A percentile compares a stretch with the other conserved stretches of the same genome.
Conservation (phyloP, 2,797 vertebrate species). For the Apogon hyalosoma region DNA sequence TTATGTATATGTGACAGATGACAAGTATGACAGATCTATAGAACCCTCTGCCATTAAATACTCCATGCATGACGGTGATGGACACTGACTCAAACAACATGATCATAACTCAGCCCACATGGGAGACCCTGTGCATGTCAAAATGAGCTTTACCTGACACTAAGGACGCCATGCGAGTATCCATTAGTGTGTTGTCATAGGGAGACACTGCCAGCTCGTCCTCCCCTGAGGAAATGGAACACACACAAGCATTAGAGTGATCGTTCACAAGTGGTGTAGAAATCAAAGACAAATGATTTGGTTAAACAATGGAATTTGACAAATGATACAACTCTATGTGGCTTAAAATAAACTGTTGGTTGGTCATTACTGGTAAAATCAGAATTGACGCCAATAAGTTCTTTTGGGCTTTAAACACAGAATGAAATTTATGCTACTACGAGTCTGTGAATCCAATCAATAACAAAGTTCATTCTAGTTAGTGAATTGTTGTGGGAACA, state of each 20-base stretch:
- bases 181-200: slow-evolving; percentile 88
- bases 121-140: neutral
- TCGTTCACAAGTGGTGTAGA: neutral
- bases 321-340: neutral
- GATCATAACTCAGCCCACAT: slow-evolving; percentile 3
- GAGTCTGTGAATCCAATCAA: too few species aligned
- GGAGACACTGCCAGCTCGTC: slow-evolving; percentile 90
- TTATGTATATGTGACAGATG: slow-evolving; percentile 13
- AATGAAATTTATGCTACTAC: too few species aligned
- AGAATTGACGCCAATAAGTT: too few species aligned
- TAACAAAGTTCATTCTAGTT: too few species aligned
- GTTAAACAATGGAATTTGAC: neutral
- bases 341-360: neutral
- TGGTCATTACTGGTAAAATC: too few species aligned
- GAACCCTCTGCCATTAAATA: slow-evolving; percentile 28
- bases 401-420: too few species aligned
- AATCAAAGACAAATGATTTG: neutral
- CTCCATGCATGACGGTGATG: slow-evolving; percentile 16
- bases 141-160: slow-evolving; percentile 68
- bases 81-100: slow-evolving; percentile 7
- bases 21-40: neutral
- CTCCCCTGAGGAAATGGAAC: slow-evolving; percentile 79
- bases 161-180: slow-evolving; percentile 87
- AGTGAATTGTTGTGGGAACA: too few species aligned
- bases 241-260: slow-evolving; percentile 22